A percentile compares a stretch with the other conserved stretches of the same genome.
phyloP scores from a whole-genome alignment of 2,113 vertebrate genomes.

The Garra rufa region DNA sequence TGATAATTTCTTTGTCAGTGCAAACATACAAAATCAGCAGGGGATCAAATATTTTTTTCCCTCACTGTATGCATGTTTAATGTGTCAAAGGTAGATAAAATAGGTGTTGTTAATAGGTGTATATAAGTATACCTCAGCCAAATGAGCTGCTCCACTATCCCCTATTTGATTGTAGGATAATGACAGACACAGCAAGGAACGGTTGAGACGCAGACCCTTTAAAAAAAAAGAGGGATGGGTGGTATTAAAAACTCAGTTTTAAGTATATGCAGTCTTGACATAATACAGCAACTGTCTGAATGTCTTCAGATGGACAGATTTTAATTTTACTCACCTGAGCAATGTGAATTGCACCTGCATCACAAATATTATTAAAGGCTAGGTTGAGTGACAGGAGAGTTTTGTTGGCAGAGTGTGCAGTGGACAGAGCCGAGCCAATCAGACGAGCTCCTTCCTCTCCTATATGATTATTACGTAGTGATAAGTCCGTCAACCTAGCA shows the following conservation, averaged over 20 bases:
- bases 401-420: slow-evolving; percentile 69
- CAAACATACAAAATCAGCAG: no score
- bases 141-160: slow-evolving; percentile 78
- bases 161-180: slow-evolving; percentile 83
- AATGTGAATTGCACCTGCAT: slow-evolving; percentile 79
- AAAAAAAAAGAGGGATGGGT: background rate
- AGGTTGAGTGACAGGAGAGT: slow-evolving; percentile 81
- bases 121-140: slow-evolving; percentile 75
- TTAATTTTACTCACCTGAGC: slow-evolving; percentile 74
- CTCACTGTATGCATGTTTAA: background rate
- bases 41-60: no score
- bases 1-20: no score
- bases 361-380: slow-evolving; percentile 84
- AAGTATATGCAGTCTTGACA: background rate
- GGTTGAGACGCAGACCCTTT: slow-evolving; percentile 86
- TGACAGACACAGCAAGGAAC: slow-evolving; percentile 81
- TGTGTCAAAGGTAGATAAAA: background rate
- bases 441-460: slow-evolving; percentile 74
- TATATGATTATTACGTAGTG: slow-evolving; percentile 81
- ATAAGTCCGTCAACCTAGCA: slow-evolving; percentile 80
- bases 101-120: background rate
- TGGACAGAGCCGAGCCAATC: slow-evolving; percentile 80
- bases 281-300: background rate
- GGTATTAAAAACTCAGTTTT: background rate
- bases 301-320: background rate